phyloP scores from a whole-genome alignment of 2,797 vertebrate species.

The Tauraco hartlaubi region DNA sequence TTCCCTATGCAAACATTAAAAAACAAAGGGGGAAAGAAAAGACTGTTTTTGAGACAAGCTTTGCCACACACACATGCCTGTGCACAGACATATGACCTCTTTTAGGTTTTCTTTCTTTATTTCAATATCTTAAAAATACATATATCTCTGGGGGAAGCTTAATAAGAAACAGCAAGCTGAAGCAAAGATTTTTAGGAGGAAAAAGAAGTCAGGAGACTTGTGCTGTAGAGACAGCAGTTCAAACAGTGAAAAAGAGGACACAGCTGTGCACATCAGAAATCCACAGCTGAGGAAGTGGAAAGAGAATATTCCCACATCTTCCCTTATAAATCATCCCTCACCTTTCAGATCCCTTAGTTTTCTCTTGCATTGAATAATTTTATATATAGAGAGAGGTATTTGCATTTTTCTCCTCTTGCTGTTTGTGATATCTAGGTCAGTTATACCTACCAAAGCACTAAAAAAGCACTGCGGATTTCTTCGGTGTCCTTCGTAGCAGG shows the following conservation, averaged over 20 bases:
- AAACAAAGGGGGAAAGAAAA: conserved; percentile 21
- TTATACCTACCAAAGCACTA: neutral
- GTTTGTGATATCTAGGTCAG: conserved; percentile 55
- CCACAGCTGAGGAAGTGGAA: conserved; percentile 52
- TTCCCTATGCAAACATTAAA: conserved; percentile 35
- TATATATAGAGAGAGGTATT: neutral
- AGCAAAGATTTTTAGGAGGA: conserved; percentile 38
- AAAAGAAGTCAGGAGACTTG: conserved; percentile 13
- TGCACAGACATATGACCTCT: neutral
- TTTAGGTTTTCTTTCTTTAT: neutral
- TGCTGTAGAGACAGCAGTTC: conserved; percentile 12
- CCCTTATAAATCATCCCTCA: conserved; percentile 44
- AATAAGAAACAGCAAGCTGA: conserved; percentile 42
- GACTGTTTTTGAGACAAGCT: neutral
- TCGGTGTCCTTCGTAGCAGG: neutral
- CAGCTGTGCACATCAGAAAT: conserved; percentile 58
- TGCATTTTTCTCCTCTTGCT: conserved; percentile 49
- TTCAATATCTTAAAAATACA: conserved; percentile 40
- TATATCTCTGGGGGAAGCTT: conserved; percentile 9
- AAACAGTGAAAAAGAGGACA: conserved; percentile 50
- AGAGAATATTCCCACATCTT: conserved; percentile 38
- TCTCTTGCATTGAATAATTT: conserved; percentile 42
- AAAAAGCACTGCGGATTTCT: conserved; percentile 14
- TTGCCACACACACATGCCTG: neutral
- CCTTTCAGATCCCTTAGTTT: conserved; percentile 29